Conservation (phyloP, 2,797 vertebrate species). For the Neosilurus hyrtlii region DNA sequence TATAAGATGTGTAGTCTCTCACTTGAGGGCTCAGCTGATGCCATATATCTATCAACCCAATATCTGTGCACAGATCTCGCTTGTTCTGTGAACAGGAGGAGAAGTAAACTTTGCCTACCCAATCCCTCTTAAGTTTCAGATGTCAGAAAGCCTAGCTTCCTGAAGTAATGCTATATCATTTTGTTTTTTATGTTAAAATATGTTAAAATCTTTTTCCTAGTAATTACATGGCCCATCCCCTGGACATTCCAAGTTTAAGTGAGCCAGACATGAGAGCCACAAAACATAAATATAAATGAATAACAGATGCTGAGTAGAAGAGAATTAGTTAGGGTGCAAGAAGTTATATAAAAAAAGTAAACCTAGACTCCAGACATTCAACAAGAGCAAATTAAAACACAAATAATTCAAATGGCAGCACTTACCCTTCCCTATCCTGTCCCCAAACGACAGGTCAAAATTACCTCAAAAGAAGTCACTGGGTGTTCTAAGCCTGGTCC, state of each 20-base stretch:
- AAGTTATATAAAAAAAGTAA: neutral
- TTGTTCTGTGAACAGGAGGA: conserved; percentile 9
- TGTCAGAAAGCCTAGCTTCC: conserved; percentile 12
- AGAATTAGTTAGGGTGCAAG: neutral
- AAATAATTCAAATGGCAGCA: neutral
- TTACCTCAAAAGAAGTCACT: neutral
- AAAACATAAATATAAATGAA: neutral
- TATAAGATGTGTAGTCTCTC: conserved; percentile 11
- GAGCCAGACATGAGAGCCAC: neutral
- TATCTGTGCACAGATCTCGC: neutral
- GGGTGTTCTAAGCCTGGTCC: neutral
- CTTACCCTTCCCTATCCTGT: neutral
- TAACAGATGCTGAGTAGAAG: neutral
- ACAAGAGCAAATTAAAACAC: neutral
- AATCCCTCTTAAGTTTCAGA: conserved; percentile 7
- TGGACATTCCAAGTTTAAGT: conserved; percentile 19
- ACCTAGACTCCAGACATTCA: neutral
- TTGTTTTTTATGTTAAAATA: conserved; percentile 21
- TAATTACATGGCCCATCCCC: conserved; percentile 27
- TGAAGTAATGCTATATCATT: conserved; percentile 3
- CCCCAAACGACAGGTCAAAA: neutral
- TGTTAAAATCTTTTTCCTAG: conserved; percentile 15
- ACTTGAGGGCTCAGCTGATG: neutral
- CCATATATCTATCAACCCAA: conserved; percentile 6
- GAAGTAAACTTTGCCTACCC: conserved; percentile 11